Evolutionary conservation across 2,888 invertebrate genomes (phyloP).

Genomic region (Polyommatus iphigenia): DNA sequence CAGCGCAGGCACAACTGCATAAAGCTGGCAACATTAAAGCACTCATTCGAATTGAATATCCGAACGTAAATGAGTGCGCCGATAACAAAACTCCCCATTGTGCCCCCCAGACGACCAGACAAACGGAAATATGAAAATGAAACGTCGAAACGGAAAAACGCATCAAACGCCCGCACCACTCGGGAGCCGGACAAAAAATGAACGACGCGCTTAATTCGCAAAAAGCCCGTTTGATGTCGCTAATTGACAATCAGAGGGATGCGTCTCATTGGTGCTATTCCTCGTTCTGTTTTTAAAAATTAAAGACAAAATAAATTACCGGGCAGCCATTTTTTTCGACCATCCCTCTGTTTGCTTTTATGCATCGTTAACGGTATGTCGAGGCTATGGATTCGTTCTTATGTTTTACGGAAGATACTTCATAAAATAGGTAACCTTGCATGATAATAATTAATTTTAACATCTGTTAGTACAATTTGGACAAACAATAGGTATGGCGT

Average conservation of each 20-base stretch:
- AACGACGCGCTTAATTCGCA: conserved; percentile 79
- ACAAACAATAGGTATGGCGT: no score
- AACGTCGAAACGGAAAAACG: conserved; percentile 76
- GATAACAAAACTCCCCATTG: conserved; percentile 57
- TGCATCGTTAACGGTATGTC: conserved; percentile 33
- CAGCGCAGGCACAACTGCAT: neutral
- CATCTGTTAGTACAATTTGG: no score
- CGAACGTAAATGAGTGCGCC: conserved; percentile 51
- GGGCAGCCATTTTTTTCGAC: conserved; percentile 57
- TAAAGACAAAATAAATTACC: conserved; percentile 75
- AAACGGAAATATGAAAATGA: conserved; percentile 80
- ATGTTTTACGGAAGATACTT: neutral
- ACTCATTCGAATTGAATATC: conserved; percentile 67
- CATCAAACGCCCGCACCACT: conserved; percentile 66
- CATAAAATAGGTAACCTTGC: no score
- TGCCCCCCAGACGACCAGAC: conserved; percentile 64
- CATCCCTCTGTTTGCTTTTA: conserved; percentile 28
- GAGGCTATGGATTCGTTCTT: neutral
- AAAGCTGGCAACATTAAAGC: conserved; percentile 44
- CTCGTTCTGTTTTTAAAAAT: conserved; percentile 77
- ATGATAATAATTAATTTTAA: no score
- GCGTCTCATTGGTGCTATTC: conserved; percentile 75
- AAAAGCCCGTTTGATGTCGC: conserved; percentile 81
- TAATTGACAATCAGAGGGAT: conserved; percentile 80
- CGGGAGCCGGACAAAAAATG: conserved; percentile 71